Conservation (phyloP, 1,140 invertebrate species). For the Chironomus striatipennis region DNA sequence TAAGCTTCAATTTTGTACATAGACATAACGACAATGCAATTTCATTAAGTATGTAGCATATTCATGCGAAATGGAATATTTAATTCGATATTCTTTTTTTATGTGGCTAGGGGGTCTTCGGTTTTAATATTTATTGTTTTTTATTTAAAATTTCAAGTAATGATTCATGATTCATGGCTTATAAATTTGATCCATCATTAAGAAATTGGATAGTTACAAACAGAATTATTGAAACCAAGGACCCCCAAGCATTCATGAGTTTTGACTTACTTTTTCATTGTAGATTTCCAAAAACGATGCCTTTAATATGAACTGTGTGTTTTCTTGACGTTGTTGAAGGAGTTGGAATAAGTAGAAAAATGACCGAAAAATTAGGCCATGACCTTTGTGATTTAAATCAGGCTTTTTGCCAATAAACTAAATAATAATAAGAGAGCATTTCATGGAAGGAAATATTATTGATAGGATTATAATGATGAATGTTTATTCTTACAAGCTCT, state of each 20-base stretch:
- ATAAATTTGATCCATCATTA: too few relatives aligned
- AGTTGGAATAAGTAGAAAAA: conserved; percentile 85
- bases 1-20: conserved; percentile 5
- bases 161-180: too few relatives aligned
- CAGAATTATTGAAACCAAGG: neutral
- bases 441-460: conserved; percentile 20
- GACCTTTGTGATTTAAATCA: conserved; percentile 46
- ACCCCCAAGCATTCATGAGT: conserved; percentile 26
- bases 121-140: too few relatives aligned
- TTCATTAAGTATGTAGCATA: neutral
- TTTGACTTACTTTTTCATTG: conserved; percentile 76
- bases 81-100: neutral
- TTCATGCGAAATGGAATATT: conserved; percentile 14
- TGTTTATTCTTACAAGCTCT: conserved; percentile 51
- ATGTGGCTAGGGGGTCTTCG: neutral
- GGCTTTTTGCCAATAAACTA: conserved; percentile 35
- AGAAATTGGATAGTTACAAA: too few relatives aligned
- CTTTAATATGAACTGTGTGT: conserved; percentile 74
- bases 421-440: conserved; percentile 8
- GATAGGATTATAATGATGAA: neutral
- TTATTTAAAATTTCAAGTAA: too few relatives aligned
- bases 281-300: conserved; percentile 93
- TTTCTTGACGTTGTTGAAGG: conserved; percentile 60
- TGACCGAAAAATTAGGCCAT: conserved; percentile 79
- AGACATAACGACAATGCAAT: neutral